Percentiles rank a stretch among this genome's conserved stretches.
These are phyloP conservation scores for Phyllopteryx taeniolatus DNA, from an alignment of 2,113 vertebrate genomes.

Conservation along the genomic window DNA sequence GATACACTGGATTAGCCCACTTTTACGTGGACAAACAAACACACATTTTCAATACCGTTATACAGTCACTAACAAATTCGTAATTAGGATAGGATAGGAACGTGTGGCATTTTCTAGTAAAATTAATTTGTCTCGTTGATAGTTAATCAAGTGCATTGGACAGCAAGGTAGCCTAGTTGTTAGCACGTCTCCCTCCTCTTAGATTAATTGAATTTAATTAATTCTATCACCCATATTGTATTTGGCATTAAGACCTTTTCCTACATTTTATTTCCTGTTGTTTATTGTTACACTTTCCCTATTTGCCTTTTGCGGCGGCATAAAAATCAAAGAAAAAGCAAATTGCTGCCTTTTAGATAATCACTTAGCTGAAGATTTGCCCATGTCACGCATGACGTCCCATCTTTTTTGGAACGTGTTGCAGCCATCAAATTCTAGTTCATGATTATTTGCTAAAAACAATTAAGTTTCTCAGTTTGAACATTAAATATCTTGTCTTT, in stretches of 20 bases:
- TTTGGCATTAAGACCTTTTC: neutral
- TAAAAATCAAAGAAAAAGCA: too few species aligned
- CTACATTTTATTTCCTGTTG: neutral
- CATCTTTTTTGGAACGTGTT: too few species aligned
- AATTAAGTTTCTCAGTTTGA: too few species aligned
- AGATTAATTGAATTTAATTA: neutral
- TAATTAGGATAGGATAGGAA: neutral
- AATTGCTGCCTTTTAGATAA: neutral
- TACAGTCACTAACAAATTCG: neutral
- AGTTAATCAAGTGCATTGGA: neutral
- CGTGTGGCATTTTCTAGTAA: neutral
- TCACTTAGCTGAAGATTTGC: neutral
- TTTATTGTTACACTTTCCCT: neutral
- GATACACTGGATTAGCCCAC: conserved; percentile 30
- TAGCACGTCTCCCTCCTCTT: too few species aligned
- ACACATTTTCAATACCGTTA: neutral
- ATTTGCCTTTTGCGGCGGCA: too few species aligned
- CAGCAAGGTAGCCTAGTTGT: neutral
- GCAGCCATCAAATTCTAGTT: too few species aligned
- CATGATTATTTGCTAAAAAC: too few species aligned
- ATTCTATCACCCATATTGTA: neutral
- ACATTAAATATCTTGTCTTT: too few species aligned
- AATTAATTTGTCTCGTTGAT: neutral
- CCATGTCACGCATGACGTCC: too few species aligned
- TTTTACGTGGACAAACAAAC: neutral